Evolutionary conservation across 2,888 invertebrate species (phyloP).

Genomic region (Orthosia gothica): DNA sequence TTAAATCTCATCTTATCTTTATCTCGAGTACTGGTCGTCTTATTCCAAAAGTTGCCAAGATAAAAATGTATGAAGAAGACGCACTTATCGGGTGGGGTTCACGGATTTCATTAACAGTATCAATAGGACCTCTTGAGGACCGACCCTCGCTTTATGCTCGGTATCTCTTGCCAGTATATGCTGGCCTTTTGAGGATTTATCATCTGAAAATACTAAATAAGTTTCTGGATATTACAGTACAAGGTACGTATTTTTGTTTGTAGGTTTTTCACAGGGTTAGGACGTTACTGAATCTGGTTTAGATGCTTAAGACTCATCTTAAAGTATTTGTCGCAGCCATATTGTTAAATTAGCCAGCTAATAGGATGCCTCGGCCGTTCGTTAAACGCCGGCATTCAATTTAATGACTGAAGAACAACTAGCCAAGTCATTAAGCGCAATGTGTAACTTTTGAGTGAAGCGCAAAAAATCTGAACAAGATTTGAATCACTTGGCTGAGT

Average conservation of each 20-base stretch:
- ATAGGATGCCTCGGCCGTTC: too few species aligned
- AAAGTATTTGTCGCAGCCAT: too few species aligned
- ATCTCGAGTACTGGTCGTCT: constrained; percentile 39
- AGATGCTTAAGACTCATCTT: not conserved
- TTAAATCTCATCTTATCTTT: constrained; percentile 34
- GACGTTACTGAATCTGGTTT: not conserved
- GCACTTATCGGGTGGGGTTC: constrained; percentile 74
- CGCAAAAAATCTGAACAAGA: too few species aligned
- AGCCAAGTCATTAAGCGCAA: too few species aligned
- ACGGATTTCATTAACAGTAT: constrained; percentile 85
- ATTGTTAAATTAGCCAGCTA: too few species aligned
- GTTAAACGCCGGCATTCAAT: too few species aligned
- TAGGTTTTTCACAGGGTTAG: not conserved
- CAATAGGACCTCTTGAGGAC: constrained; percentile 78
- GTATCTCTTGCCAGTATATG: constrained; percentile 67
- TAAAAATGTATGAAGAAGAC: constrained; percentile 63
- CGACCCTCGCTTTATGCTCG: constrained; percentile 70
- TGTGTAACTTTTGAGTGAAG: too few species aligned
- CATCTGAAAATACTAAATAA: constrained; percentile 56
- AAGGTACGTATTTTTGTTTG: constrained; percentile 1
- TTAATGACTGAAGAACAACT: too few species aligned
- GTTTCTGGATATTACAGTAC: constrained; percentile 20
- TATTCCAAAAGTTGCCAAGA: constrained; percentile 50
- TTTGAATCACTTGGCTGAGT: too few species aligned
- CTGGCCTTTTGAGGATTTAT: constrained; percentile 64